Conservation (phyloP, 2,113 vertebrate species). For the Procapra przewalskii region DNA sequence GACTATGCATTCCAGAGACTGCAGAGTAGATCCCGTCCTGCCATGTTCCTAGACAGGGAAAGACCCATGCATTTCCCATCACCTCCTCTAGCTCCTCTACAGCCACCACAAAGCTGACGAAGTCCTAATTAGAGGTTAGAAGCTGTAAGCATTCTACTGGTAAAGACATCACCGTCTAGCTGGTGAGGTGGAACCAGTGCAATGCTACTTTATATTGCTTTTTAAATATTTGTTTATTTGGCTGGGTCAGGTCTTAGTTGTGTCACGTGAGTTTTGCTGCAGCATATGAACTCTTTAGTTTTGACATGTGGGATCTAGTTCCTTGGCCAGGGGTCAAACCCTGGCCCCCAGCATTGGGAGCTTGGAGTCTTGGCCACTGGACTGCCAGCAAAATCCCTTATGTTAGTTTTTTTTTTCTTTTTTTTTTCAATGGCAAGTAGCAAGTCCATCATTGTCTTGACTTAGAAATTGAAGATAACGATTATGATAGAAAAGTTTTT, state of each 20-base stretch:
- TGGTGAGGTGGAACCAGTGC: not conserved
- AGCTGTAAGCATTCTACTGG: not conserved
- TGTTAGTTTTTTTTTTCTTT: not conserved
- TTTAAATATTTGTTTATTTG: not conserved
- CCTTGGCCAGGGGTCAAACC: not conserved
- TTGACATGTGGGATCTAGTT: not conserved
- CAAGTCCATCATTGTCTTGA: not conserved
- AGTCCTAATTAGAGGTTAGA: not conserved
- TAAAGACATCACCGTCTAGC: not conserved
- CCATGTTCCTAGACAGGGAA: not conserved
- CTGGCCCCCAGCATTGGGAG: fast-evolving
- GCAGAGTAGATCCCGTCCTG: not conserved
- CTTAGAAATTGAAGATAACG: not conserved
- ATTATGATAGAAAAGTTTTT: not conserved
- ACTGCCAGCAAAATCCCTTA: not conserved
- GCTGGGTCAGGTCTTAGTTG: not conserved
- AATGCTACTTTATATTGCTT: not conserved
- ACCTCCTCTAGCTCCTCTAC: not conserved
- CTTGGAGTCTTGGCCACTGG: not conserved
- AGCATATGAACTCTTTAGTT: not conserved
- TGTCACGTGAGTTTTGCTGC: not conserved
- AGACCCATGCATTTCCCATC: not conserved
- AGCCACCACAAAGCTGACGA: not conserved
- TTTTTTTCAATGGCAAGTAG: not conserved
- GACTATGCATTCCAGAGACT: not conserved